phyloP scores from a whole-genome alignment of 2,888 invertebrate genomes.

The Chouioia cunea region DNA sequence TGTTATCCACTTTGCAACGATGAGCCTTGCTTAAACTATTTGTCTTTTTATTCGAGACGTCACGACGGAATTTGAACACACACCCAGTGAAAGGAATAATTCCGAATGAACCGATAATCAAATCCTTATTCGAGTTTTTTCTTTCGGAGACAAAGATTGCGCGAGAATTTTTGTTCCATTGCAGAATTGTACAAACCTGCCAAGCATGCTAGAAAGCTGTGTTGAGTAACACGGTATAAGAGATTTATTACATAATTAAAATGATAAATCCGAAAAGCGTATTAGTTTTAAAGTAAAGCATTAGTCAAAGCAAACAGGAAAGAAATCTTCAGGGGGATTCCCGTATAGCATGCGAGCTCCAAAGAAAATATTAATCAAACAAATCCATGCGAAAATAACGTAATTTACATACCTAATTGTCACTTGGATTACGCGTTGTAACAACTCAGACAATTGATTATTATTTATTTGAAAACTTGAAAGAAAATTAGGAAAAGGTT shows the following conservation, averaged over 20 bases:
- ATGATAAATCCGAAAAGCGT: not conserved
- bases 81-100: too few species aligned
- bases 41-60: too few species aligned
- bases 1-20: too few species aligned
- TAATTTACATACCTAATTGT: constrained; percentile 40
- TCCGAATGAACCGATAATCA: too few species aligned
- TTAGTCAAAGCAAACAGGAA: constrained; percentile 19
- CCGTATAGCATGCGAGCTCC: constrained; percentile 43
- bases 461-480: constrained; percentile 20
- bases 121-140: too few species aligned
- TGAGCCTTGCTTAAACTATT: too few species aligned
- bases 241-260: not conserved
- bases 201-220: too few species aligned
- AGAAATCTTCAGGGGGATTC: constrained; percentile 4
- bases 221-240: too few species aligned
- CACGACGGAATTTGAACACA: too few species aligned
- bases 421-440: constrained; percentile 27
- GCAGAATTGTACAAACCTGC: too few species aligned
- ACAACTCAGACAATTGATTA: constrained; percentile 16
- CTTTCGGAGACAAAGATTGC: too few species aligned
- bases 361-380: constrained; percentile 26
- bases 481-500: constrained; percentile 32
- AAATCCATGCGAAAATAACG: constrained; percentile 37
- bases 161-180: too few species aligned
- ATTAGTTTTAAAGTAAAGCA: constrained; percentile 21